phyloP scores from a whole-genome alignment of 2,888 invertebrate species.

The Hydrotaea diabolus region DNA sequence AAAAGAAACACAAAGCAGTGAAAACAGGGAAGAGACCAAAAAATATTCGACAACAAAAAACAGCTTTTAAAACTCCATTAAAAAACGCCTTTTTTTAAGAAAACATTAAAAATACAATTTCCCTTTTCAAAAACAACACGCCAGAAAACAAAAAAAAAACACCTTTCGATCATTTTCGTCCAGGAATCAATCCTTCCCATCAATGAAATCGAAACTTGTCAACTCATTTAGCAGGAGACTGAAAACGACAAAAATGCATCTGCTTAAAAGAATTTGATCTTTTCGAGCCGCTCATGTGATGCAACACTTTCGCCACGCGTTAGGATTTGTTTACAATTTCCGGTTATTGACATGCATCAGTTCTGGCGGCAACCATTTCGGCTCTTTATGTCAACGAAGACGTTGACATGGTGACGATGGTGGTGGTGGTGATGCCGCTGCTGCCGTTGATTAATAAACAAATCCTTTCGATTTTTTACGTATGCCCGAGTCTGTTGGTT shows the following conservation, averaged over 20 bases:
- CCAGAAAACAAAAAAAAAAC: too few relatives aligned
- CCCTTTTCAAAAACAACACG: constrained; percentile 66
- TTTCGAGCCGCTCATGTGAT: constrained; percentile 35
- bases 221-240: constrained; percentile 18
- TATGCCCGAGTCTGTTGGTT: background rate
- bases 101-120: constrained; percentile 15
- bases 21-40: too few relatives aligned
- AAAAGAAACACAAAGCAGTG: too few relatives aligned
- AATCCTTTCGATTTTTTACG: constrained; percentile 59
- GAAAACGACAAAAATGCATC: constrained; percentile 48
- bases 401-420: background rate
- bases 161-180: constrained; percentile 41
- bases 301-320: constrained; percentile 58
- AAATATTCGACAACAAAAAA: too few relatives aligned
- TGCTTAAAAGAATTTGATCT: constrained; percentile 50
- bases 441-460: constrained; percentile 33
- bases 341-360: constrained; percentile 61
- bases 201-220: constrained; percentile 25
- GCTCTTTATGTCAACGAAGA: background rate
- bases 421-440: background rate
- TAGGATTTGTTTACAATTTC: constrained; percentile 67
- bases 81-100: too few relatives aligned
- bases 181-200: constrained; percentile 46
- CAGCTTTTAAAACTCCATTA: too few relatives aligned
- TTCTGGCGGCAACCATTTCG: background rate